These are phyloP conservation scores for Drosophila yooni DNA, from an alignment of 2,888 invertebrate genomes.

Conservation along the genomic window DNA sequence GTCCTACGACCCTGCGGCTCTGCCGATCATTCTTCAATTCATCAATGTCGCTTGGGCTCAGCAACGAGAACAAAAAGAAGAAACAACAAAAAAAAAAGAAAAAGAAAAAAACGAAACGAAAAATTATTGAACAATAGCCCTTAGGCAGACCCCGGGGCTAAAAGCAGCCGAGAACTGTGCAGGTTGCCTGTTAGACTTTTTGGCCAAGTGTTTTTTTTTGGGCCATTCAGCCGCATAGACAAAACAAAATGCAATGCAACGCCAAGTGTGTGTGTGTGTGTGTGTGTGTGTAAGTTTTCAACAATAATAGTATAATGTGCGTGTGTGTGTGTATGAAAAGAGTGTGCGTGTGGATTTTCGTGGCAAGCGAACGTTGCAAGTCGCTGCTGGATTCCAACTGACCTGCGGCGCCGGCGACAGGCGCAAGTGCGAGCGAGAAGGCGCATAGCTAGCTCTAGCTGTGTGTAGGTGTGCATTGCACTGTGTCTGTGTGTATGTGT, in stretches of 20 bases:
- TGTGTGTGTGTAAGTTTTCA: neutral
- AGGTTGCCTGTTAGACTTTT: conserved; percentile 47
- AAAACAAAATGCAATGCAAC: conserved; percentile 10
- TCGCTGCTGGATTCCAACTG: conserved; percentile 61
- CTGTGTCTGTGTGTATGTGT: neutral
- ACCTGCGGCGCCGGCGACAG: conserved; percentile 81
- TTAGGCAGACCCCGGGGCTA: conserved; percentile 44
- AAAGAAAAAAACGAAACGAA: conserved; percentile 1
- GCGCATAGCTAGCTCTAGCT: conserved; percentile 14
- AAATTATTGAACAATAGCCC: conserved; percentile 57
- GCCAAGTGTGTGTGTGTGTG: neutral
- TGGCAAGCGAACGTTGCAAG: conserved; percentile 51
- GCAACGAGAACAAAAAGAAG: conserved; percentile 26
- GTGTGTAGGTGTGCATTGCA: neutral
- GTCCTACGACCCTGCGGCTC: conserved; percentile 58
- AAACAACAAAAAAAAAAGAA: conserved; percentile 1
- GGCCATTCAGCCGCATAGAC: conserved; percentile 31
- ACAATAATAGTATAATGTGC: neutral
- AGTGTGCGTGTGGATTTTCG: conserved; percentile 69
- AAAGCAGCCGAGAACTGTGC: conserved; percentile 20
- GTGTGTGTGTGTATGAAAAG: neutral
- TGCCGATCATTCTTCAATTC: conserved; percentile 79
- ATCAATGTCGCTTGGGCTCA: conserved; percentile 70
- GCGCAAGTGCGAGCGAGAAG: conserved; percentile 32
- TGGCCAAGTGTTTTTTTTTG: conserved; percentile 44